phyloP scores from a whole-genome alignment of 2,113 vertebrate genomes.

The Ancistrus triradiatus region DNA sequence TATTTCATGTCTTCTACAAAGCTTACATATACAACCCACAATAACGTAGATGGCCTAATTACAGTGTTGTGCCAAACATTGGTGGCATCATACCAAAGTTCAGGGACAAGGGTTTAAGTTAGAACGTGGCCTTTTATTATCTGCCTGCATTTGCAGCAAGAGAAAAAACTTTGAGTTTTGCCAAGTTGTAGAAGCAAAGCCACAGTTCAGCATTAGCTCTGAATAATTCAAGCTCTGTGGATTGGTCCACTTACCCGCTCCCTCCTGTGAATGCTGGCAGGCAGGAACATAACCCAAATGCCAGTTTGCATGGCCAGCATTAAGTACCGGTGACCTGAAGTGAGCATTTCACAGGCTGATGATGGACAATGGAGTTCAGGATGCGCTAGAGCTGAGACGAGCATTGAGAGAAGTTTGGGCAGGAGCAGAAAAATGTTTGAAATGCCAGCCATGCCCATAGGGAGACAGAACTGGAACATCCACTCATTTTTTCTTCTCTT shows the following conservation, averaged over 20 bases:
- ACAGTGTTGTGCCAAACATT: too few relatives aligned
- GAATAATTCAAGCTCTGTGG: constrained; percentile 49
- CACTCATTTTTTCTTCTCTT: constrained; percentile 27
- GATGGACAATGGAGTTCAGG: constrained; percentile 25
- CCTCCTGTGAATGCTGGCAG: constrained; percentile 31
- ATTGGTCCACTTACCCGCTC: constrained; percentile 53
- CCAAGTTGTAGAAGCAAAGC: too few relatives aligned
- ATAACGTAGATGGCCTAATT: too few relatives aligned
- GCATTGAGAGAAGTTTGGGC: neutral
- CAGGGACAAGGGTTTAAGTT: neutral
- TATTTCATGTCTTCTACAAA: too few relatives aligned
- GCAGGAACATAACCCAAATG: constrained; percentile 27
- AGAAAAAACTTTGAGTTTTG: constrained; percentile 1
- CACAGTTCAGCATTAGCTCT: neutral
- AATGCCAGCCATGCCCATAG: constrained; percentile 35
- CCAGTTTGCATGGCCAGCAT: constrained; percentile 2
- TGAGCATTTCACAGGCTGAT: neutral
- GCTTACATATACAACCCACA: too few relatives aligned
- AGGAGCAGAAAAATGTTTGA: constrained; percentile 27
- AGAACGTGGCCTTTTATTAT: constrained; percentile 8
- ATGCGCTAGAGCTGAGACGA: constrained; percentile 6
- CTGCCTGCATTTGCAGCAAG: neutral
- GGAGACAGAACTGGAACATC: neutral
- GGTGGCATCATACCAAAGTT: too few relatives aligned
- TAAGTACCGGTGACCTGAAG: neutral